phyloP scores from a whole-genome alignment of 2,888 invertebrate genomes.

The Leptodirus hochenwartii region DNA sequence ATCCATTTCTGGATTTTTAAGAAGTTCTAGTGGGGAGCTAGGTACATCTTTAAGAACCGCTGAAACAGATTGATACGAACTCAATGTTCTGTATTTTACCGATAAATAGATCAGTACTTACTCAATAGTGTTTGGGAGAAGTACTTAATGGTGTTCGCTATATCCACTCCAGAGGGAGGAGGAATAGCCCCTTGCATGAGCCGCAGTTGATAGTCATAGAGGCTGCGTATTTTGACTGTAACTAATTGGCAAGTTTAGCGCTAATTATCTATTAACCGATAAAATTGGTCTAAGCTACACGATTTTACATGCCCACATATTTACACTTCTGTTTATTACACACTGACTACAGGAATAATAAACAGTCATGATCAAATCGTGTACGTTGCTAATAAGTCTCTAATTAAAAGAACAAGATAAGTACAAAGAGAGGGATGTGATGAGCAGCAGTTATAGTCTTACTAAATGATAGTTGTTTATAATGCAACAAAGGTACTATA shows the following conservation, averaged over 20 bases:
- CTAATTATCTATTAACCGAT: too few relatives aligned
- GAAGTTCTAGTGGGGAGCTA: constrained; percentile 79
- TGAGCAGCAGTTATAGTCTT: too few relatives aligned
- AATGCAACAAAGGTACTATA: too few relatives aligned
- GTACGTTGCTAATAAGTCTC: neutral
- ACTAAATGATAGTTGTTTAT: too few relatives aligned
- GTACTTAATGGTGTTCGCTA: constrained; percentile 94
- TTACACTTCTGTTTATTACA: too few relatives aligned
- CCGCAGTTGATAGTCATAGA: constrained; percentile 91
- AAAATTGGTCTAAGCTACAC: too few relatives aligned
- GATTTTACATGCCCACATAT: too few relatives aligned
- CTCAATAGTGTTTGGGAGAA: constrained; percentile 93
- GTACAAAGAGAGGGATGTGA: too few relatives aligned
- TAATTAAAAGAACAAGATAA: neutral
- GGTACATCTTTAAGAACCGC: constrained; percentile 95
- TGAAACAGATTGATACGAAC: too few relatives aligned
- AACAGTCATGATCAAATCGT: constrained; percentile 5
- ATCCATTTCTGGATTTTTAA: constrained; percentile 75
- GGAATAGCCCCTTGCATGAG: constrained; percentile 82
- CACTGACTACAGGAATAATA: too few relatives aligned
- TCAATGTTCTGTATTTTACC: neutral
- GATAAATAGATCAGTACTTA: constrained; percentile 28
- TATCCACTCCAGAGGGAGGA: constrained; percentile 85
- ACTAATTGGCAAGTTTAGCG: too few relatives aligned
- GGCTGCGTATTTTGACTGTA: constrained; percentile 91